Base-by-base conservation (phyloP, 2,797 vertebrate species). In the Diglossa cyanea region DNA sequence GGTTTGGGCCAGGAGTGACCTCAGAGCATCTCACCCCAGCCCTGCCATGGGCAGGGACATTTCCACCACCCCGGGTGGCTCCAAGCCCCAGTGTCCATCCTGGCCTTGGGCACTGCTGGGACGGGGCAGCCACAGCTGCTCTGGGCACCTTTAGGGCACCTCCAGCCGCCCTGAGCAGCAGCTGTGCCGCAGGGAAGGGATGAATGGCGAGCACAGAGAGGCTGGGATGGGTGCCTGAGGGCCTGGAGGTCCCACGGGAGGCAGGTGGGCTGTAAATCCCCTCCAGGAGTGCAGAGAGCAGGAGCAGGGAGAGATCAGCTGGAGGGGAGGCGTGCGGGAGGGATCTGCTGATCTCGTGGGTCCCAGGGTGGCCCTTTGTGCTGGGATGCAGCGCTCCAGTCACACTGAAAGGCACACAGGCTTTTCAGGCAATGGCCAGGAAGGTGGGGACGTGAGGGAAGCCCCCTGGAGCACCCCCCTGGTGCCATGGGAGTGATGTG, bases 351-450 rank as follows among this genome's bases (percentile, higher is more conserved):
- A 3, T 47, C 31, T 42, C 30, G 37, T 0, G 1, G 17, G 58
- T 25, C 10, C 71, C 67, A 20, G 55, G 51, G 61, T 47, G 45
- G 5, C 53, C 33, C 71, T 9, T 7, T 0, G 2, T 0, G 1
- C 50, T 0, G 0, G 8, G 13, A 8, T 2, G 1, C 14, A 0
- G 33, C 4, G 0, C 65, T 24, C 37, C 62, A 9, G 7, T 37
- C 60, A 13, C 1, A 0, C 3, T 4, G 60, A 2, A 13, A 9
- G 57, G 57, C 35, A 28, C 57, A 13, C 4, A 3, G 7, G 1
- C 30, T 33, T 37, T 23, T 3, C 53, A 47, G 61, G 75, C n/a
- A 35, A 6, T 9, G 7, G 13, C 37, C 14, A 9, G 33, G 51
- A 17, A 20, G 10, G 2, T 12, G 5, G 33, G 44, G 33, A 12